phyloP scores from a whole-genome alignment of 2,888 invertebrate genomes.

The Heliconius ethilla region DNA sequence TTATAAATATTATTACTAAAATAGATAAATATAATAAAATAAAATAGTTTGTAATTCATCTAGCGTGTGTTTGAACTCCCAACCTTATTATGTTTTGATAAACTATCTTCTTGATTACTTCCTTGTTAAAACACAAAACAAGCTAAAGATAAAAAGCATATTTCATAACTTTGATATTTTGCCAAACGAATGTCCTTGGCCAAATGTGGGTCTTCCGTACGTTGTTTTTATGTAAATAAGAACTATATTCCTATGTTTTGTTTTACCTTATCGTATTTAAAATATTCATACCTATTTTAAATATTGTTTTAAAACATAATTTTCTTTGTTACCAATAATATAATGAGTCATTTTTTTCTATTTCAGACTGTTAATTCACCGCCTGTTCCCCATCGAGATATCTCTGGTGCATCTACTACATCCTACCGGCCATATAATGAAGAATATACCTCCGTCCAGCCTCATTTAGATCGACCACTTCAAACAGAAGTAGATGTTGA shows the following conservation, averaged over 20 bases:
- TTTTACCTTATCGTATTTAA: background rate
- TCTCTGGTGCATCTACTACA: constrained; percentile 59
- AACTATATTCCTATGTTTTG: background rate
- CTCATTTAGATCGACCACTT: constrained; percentile 63
- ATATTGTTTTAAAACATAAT: background rate
- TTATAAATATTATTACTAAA: background rate
- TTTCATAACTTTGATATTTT: constrained; percentile 61
- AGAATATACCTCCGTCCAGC: constrained; percentile 68
- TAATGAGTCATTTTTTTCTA: constrained; percentile 46
- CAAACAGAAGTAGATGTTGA: constrained; percentile 67
- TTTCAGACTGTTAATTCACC: constrained; percentile 81
- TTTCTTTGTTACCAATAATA: background rate
- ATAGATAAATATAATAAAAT: background rate
- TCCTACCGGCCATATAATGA: constrained; percentile 72
- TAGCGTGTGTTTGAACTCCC: constrained; percentile 41
- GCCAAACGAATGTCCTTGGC: constrained; percentile 69
- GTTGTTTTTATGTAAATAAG: constrained; percentile 55
- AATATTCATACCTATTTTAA: background rate
- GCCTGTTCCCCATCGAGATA: constrained; percentile 73
- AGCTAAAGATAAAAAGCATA: constrained; percentile 48
- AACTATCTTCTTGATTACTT: constrained; percentile 44
- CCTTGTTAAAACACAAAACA: constrained; percentile 49
- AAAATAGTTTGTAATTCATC: constrained; percentile 4
- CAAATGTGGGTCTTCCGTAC: constrained; percentile 57
- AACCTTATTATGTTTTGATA: constrained; percentile 44